phyloP scores from a whole-genome alignment of 2,797 vertebrate genomes.

The Bradypus variegatus region DNA sequence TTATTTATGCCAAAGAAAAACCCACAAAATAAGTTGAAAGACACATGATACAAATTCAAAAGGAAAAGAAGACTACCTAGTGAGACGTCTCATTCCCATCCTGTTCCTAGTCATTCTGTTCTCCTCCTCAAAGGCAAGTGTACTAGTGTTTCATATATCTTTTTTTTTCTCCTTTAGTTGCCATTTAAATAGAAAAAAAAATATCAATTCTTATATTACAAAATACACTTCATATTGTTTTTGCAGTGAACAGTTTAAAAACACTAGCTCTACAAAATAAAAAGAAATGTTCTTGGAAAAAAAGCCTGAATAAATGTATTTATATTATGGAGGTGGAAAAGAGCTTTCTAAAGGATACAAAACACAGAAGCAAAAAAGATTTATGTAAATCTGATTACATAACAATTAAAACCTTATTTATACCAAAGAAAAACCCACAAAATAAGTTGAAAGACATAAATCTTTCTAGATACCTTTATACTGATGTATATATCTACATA shows the following conservation, averaged over 20 bases:
- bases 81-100: neutral
- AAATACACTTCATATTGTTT: constrained; percentile 15
- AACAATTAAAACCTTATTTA: neutral
- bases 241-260: constrained; percentile 16
- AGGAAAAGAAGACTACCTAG: neutral
- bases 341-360: neutral
- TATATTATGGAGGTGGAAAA: neutral
- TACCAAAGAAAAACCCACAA: neutral
- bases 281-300: neutral
- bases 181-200: constrained; percentile 45
- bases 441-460: neutral
- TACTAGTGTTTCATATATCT: neutral
- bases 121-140: neutral
- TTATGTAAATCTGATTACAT: neutral
- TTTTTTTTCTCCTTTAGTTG: neutral
- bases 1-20: too few species aligned
- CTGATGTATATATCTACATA: neutral
- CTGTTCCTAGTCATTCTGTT: neutral
- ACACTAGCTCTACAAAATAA: constrained; percentile 14
- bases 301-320: neutral
- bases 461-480: neutral
- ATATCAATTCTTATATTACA: constrained; percentile 22
- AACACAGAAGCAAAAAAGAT: neutral
- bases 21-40: constrained; percentile 21
- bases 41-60: constrained; percentile 27